phyloP scores from a whole-genome alignment of 2,888 invertebrate genomes.

The Synergus umbraculus region DNA sequence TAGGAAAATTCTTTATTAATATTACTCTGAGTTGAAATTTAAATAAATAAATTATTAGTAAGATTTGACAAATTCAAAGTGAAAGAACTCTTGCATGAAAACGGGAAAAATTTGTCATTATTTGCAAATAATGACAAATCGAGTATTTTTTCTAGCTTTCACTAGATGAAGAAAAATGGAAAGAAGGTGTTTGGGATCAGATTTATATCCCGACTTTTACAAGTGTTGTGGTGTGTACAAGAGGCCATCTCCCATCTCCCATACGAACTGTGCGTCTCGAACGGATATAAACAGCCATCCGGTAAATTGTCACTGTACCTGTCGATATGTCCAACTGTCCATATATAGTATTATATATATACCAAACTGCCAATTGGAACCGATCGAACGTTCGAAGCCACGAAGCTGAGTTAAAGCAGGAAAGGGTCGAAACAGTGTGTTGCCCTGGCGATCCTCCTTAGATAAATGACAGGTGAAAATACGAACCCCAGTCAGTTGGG shows the following conservation, averaged over 20 bases:
- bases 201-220: constrained; percentile 12
- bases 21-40: no score
- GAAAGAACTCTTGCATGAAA: no score
- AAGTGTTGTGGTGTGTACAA: background rate
- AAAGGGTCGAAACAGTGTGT: constrained; percentile 6
- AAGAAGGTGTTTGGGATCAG: constrained; percentile 1
- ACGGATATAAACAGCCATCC: constrained; percentile 33
- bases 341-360: background rate
- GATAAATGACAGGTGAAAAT: constrained; percentile 36
- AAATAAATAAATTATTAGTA: no score
- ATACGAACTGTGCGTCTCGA: constrained; percentile 13
- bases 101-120: no score
- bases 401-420: constrained; percentile 14
- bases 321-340: constrained; percentile 36
- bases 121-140: background rate
- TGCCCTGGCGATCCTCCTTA: background rate
- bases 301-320: constrained; percentile 38
- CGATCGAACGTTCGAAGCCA: constrained; percentile 34
- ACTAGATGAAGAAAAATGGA: background rate
- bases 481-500: background rate
- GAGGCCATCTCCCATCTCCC: background rate
- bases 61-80: no score
- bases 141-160: background rate
- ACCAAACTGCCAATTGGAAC: constrained; percentile 36
- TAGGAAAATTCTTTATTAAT: no score